phyloP scores from a whole-genome alignment of 2,113 vertebrate species.

The Odocoileus virginianus region DNA sequence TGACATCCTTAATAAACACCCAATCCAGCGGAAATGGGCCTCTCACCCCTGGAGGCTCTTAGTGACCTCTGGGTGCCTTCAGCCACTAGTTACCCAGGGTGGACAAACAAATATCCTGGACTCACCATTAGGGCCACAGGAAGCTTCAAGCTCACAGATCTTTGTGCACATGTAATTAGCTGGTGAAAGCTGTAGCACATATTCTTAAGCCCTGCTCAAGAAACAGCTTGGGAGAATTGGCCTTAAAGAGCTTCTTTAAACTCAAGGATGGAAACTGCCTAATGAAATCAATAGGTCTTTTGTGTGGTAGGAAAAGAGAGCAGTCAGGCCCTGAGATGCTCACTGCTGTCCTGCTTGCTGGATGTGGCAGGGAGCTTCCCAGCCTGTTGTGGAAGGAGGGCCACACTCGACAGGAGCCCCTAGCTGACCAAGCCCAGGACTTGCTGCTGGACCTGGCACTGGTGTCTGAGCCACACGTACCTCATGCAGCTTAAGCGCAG shows the following conservation, averaged over 20 bases:
- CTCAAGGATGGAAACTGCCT: background rate
- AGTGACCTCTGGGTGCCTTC: background rate
- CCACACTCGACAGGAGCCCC: background rate
- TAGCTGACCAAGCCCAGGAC: background rate
- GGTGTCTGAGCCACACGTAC: background rate
- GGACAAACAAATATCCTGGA: background rate
- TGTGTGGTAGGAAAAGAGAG: background rate
- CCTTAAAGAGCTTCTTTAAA: background rate
- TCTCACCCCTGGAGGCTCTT: background rate
- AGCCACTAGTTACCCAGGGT: background rate
- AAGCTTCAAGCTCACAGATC: background rate
- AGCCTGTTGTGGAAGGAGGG: background rate
- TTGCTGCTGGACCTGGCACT: accelerated
- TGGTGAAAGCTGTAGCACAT: background rate
- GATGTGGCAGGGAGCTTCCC: background rate
- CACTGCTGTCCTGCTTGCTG: background rate
- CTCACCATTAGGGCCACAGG: background rate
- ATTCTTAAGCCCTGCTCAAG: background rate
- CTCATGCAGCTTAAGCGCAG: background rate
- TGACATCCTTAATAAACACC: background rate
- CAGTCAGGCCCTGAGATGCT: background rate
- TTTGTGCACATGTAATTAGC: background rate
- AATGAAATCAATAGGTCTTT: background rate
- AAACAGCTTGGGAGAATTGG: background rate
- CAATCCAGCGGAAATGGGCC: accelerated